Evolutionary conservation across 2,888 invertebrate genomes (phyloP), one percentile per base, ranked within the genome.

Genomic region (Altica lythri): DNA sequence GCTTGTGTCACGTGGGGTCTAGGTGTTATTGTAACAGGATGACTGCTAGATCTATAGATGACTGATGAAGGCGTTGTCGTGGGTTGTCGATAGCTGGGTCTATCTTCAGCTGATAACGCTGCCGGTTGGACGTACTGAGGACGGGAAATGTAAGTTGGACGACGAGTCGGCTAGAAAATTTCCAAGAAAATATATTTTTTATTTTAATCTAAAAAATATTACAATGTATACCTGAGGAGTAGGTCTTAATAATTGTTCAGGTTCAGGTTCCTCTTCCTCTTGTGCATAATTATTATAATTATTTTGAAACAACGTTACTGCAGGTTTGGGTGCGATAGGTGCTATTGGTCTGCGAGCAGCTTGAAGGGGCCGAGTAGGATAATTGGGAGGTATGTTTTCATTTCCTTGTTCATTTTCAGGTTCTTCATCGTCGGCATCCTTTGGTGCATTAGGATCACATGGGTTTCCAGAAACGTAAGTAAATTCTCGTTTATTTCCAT

Each of bases 381-480:
- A 83, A 67, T 84, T 84, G 6, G 81, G 85, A 19, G 88, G 86
- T 63, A 85, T 84, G 51, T 83, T 82, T 65, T 86, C 86, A 53
- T 84, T 82, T 54, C 78, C 78, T 55, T 72, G 70, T 57, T 77
- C 78, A 54, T 74, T 72, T 22, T 77, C 78, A 9, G 77, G n/a
- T n/a, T n/a, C 74, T 78, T 80, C 35, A 6, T 46, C 44, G 25
- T 82, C 81, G 12, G 88, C 86, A 8, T 85, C 85, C 60, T 86
- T 83, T 0, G 86, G 86, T n/a, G 87, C 87, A 75, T 90, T 90
- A 4, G 90, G 90, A 70, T 91, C 90, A 71, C 91, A 91, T 0
- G 90, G 90, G 73, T 91, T 90, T 13, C 91, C 91, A 16, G 89
- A 89, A 0, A 90, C 90, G 76, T 92, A 92, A 3, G 89, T 89